phyloP scores from a whole-genome alignment of 2,797 vertebrate species.

The Centroberyx gerrardi region DNA sequence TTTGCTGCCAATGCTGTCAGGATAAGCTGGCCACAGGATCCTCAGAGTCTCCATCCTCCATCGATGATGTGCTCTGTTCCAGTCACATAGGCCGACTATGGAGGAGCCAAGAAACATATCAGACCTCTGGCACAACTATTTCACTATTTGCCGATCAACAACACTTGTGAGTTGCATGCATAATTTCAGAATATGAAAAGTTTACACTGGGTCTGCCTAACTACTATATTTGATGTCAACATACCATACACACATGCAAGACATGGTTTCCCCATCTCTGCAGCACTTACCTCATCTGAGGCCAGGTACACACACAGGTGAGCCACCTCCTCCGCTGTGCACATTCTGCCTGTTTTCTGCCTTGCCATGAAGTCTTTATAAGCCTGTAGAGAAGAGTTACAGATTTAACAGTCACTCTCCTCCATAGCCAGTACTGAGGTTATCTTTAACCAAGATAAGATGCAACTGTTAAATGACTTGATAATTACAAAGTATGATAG shows the following conservation, averaged over 20 bases:
- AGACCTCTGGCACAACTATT: slow-evolving; percentile 12
- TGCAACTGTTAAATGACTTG: slow-evolving; percentile 14
- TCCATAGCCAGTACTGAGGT: neutral
- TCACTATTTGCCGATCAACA: neutral
- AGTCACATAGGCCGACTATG: slow-evolving; percentile 93
- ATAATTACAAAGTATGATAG: neutral
- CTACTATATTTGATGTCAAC: neutral
- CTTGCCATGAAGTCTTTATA: slow-evolving; percentile 92
- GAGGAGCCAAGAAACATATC: slow-evolving; percentile 21
- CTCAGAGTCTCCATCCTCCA: slow-evolving; percentile 95
- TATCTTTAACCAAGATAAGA: slow-evolving; percentile 12
- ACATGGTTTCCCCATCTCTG: slow-evolving; percentile 56
- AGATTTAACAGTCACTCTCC: neutral
- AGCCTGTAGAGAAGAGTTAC: slow-evolving; percentile 80
- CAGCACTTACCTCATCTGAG: slow-evolving; percentile 91
- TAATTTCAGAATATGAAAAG: neutral
- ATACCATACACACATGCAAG: neutral
- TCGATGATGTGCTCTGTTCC: slow-evolving; percentile 95
- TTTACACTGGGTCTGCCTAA: too few species aligned
- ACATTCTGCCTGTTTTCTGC: slow-evolving; percentile 94
- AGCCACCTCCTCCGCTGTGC: slow-evolving; percentile 93
- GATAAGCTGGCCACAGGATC: neutral
- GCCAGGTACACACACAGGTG: slow-evolving; percentile 95
- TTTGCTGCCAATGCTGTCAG: neutral
- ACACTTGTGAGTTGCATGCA: neutral